Evolutionary conservation across 1,140 invertebrate genomes (phyloP).

Genomic region (Rhopalosiphum padi): DNA sequence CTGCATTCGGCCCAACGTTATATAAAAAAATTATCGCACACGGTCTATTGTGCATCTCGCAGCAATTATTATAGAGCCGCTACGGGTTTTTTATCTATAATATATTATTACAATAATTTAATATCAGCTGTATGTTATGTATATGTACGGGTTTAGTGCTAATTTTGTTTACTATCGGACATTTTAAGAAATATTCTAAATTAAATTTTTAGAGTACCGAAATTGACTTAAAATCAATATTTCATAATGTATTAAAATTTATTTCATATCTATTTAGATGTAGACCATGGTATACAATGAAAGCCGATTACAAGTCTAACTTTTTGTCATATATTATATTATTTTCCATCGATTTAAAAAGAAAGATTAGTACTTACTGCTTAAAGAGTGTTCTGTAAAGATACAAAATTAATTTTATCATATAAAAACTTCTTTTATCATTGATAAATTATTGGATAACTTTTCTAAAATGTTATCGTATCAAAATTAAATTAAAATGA

Average conservation of each 20-base stretch:
- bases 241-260: neutral
- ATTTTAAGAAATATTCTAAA: neutral
- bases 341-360: neutral
- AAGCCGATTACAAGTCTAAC: no score
- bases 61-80: neutral
- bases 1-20: neutral
- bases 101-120: neutral
- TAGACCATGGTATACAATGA: neutral
- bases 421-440: no score
- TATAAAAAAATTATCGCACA: neutral
- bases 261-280: neutral
- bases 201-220: neutral
- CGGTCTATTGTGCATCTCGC: neutral
- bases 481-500: no score
- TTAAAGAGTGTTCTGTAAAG: no score
- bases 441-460: no score
- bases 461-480: no score
- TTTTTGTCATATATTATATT: neutral
- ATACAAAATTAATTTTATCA: no score
- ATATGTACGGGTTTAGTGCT: no score
- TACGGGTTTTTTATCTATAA: neutral
- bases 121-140: neutral
- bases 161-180: neutral
- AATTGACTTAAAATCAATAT: neutral
- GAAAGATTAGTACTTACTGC: no score